phyloP scores from a whole-genome alignment of 2,888 invertebrate species.

The Acleris cristana region DNA sequence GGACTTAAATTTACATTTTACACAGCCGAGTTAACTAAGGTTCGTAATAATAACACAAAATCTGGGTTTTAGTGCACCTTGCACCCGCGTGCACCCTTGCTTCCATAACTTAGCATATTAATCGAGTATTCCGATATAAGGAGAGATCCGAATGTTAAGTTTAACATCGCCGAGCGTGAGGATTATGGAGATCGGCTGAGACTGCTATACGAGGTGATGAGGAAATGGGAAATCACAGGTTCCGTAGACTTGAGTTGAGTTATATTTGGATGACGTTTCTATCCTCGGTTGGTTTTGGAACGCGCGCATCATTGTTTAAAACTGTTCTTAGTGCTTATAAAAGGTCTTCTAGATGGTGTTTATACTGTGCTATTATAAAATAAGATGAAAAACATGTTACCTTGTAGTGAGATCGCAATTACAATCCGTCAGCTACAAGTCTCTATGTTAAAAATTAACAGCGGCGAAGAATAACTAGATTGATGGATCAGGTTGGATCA shows the following conservation, averaged over 20 bases:
- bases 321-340: no score
- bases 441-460: no score
- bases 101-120: slow-evolving; percentile 78
- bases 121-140: slow-evolving; percentile 74
- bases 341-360: no score
- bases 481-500: no score
- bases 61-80: slow-evolving; percentile 57
- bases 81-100: slow-evolving; percentile 56
- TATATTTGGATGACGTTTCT: no score
- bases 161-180: slow-evolving; percentile 27
- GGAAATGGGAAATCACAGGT: slow-evolving; percentile 1
- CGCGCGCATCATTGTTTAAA: no score
- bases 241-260: not conserved
- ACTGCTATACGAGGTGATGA: slow-evolving; percentile 1
- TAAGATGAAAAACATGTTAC: no score
- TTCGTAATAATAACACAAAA: slow-evolving; percentile 37
- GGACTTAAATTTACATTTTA: slow-evolving; percentile 28
- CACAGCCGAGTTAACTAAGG: slow-evolving; percentile 16
- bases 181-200: slow-evolving; percentile 38
- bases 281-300: no score
- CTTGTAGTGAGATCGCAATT: no score
- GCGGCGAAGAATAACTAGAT: no score
- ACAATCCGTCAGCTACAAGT: no score
- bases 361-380: no score
- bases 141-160: slow-evolving; percentile 42